Percentiles rank a stretch among this genome's conserved stretches.
Conservation (phyloP, 2,888 invertebrate species). For the Seladonia tumulorum region DNA sequence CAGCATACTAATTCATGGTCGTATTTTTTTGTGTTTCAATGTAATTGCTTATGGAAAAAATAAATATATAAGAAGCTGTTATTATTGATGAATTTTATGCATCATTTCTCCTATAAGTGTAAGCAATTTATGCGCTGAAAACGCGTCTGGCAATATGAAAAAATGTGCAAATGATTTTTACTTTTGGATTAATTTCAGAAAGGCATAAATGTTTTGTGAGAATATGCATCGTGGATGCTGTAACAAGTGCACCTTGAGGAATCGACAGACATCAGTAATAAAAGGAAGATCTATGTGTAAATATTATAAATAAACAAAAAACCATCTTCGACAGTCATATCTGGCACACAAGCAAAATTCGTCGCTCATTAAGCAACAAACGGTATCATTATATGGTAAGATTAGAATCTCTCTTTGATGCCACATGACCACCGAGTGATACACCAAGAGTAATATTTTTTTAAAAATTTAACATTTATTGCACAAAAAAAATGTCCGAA, state of each 20-base stretch:
- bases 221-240: constrained; percentile 33
- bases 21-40: not conserved
- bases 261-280: constrained; percentile 69
- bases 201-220: constrained; percentile 27
- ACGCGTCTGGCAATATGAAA: constrained; percentile 19
- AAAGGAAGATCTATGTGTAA: constrained; percentile 72
- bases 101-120: constrained; percentile 29
- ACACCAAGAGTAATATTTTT: constrained; percentile 74
- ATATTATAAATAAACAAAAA: constrained; percentile 80
- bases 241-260: constrained; percentile 57
- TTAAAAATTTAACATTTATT: constrained; percentile 79
- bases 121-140: constrained; percentile 29
- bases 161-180: constrained; percentile 18
- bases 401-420: constrained; percentile 73
- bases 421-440: constrained; percentile 81
- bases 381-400: constrained; percentile 44
- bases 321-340: constrained; percentile 80
- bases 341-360: constrained; percentile 77
- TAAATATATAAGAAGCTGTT: constrained; percentile 40
- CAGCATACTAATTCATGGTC: not conserved
- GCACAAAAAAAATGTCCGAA: constrained; percentile 76
- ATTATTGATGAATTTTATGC: constrained; percentile 27
- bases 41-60: not conserved
- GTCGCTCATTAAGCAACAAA: constrained; percentile 53
- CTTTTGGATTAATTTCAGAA: constrained; percentile 21